phyloP scores from a whole-genome alignment of 1,140 invertebrate genomes.

The Pissodes strobi region DNA sequence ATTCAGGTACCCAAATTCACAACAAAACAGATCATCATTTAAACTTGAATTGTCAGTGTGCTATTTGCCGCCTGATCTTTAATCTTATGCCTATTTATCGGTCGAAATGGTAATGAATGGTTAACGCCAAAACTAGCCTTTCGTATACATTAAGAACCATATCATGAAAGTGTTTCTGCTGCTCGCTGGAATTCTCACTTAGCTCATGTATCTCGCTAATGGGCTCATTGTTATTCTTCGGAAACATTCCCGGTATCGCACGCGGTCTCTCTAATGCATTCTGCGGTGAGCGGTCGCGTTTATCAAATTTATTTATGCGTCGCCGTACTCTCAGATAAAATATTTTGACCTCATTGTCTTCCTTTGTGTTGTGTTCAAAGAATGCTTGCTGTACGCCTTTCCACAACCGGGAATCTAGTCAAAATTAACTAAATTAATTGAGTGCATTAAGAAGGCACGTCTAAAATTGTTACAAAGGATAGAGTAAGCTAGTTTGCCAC shows the following conservation, averaged over 20 bases:
- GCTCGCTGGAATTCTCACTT: slow-evolving; percentile 6
- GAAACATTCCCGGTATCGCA: slow-evolving; percentile 22
- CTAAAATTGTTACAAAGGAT: no score
- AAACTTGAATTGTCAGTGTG: no score
- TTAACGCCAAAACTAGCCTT: no score
- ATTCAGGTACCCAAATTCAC: no score
- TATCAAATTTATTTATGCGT: slow-evolving; percentile 31
- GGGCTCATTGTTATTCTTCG: slow-evolving; percentile 31
- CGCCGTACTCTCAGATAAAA: slow-evolving; percentile 16
- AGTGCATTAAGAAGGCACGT: no score
- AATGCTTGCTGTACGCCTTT: neutral
- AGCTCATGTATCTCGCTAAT: slow-evolving; percentile 14
- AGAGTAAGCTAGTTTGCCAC: no score
- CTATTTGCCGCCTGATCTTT: no score
- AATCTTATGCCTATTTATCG: no score
- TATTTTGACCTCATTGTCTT: slow-evolving; percentile 19
- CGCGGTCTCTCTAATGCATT: slow-evolving; percentile 25
- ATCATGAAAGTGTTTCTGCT: neutral
- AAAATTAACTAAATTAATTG: slow-evolving; percentile 1
- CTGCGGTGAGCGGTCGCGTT: slow-evolving; percentile 22
- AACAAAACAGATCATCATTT: no score
- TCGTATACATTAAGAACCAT: no score
- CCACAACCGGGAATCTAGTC: neutral
- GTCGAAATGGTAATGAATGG: no score
- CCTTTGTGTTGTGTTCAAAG: neutral